Percentiles rank a stretch among this genome's conserved stretches.
Evolutionary conservation across 2,888 invertebrate genomes (phyloP).

Genomic region (Microplitis manilae): DNA sequence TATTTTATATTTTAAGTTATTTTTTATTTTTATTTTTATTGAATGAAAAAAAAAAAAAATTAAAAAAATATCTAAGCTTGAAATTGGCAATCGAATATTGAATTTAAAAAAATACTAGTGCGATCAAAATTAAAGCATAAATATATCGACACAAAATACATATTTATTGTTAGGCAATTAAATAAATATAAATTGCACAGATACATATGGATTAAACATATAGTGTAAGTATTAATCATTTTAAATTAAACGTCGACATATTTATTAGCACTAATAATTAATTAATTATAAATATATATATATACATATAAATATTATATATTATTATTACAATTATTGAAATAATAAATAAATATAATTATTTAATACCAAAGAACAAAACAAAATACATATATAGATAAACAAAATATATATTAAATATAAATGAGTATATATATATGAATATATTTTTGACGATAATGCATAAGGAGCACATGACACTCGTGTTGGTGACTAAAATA

Average conservation of each 20-base stretch:
- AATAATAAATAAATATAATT: conserved; percentile 40
- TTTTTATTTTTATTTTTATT: conserved; percentile 27
- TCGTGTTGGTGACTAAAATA: conserved; percentile 41
- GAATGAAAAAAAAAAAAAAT: conserved; percentile 51
- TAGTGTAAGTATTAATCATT: conserved; percentile 48
- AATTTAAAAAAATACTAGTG: conserved; percentile 23
- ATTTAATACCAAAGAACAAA: conserved; percentile 32
- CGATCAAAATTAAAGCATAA: neutral
- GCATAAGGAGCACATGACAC: conserved; percentile 57
- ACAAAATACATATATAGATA: conserved; percentile 36
- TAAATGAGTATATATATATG: conserved; percentile 39
- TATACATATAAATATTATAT: conserved; percentile 47
- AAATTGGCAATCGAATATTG: neutral
- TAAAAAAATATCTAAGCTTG: conserved; percentile 48
- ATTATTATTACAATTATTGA: too few species aligned
- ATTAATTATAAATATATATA: conserved; percentile 44
- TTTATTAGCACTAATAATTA: conserved; percentile 34
- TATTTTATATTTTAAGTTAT: conserved; percentile 48
- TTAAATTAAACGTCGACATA: conserved; percentile 34
- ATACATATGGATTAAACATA: conserved; percentile 50
- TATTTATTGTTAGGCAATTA: conserved; percentile 15
- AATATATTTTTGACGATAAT: conserved; percentile 65
- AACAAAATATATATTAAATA: conserved; percentile 50
- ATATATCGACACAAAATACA: conserved; percentile 21
- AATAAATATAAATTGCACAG: conserved; percentile 43